These are phyloP conservation scores for Oxyteleia sp. DNA, from an alignment of 2,888 invertebrate species.

Conservation along the genomic window DNA sequence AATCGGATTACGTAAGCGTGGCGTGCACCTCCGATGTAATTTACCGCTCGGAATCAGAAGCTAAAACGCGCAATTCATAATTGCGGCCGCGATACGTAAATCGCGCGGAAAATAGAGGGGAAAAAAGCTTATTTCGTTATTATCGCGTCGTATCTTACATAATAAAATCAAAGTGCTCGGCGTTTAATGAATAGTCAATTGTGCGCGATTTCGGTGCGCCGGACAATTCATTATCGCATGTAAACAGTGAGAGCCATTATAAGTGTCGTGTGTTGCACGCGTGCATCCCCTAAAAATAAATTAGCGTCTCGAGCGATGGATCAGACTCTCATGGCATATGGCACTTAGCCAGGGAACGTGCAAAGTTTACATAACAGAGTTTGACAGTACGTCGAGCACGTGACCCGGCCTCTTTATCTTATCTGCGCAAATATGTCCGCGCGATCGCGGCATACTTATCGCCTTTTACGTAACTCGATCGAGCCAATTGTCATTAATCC, in stretches of 20 bases:
- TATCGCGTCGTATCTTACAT: conserved; percentile 11
- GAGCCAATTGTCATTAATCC: conserved; percentile 68
- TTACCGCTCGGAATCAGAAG: neutral
- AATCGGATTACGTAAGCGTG: neutral
- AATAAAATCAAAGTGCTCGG: no score
- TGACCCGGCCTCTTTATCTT: conserved; percentile 82
- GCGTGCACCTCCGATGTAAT: neutral
- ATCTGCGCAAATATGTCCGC: conserved; percentile 80
- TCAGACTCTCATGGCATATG: conserved; percentile 76
- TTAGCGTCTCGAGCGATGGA: conserved; percentile 46
- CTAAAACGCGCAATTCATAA: neutral
- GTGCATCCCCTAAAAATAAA: conserved; percentile 70
- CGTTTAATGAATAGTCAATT: neutral
- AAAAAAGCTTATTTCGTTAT: conserved; percentile 8
- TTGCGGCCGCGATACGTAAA: conserved; percentile 3
- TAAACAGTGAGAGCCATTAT: conserved; percentile 18
- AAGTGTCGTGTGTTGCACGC: conserved; percentile 47
- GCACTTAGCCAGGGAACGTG: conserved; percentile 82
- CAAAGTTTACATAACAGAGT: conserved; percentile 87
- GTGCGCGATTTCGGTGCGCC: neutral
- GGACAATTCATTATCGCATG: conserved; percentile 13
- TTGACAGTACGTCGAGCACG: conserved; percentile 85
- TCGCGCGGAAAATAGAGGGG: conserved; percentile 8
- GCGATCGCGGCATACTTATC: conserved; percentile 77
- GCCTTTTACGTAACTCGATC: conserved; percentile 81